Evolutionary conservation across 2,113 vertebrate species (phyloP).

Genomic region (Seriola rivoliana): DNA sequence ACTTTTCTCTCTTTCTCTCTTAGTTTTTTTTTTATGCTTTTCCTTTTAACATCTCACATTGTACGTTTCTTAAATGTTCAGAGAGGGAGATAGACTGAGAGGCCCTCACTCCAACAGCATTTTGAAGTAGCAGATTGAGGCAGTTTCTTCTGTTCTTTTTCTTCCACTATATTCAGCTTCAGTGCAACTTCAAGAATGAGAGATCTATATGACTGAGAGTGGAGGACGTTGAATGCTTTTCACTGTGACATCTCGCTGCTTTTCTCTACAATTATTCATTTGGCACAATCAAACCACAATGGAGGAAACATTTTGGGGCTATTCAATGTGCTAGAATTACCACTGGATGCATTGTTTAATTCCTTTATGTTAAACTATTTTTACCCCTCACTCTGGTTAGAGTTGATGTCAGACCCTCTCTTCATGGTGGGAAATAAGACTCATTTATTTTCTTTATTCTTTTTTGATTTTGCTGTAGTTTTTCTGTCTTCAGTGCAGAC

Average conservation of each 20-base stretch:
- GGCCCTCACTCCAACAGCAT: conserved; percentile 23
- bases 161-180: conserved; percentile 55
- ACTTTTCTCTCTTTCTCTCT: conserved; percentile 59
- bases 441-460: neutral
- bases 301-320: neutral
- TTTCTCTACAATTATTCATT: conserved; percentile 50
- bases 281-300: conserved; percentile 32
- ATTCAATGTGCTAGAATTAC: neutral
- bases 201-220: conserved; percentile 47
- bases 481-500: neutral
- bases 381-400: neutral
- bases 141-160: conserved; percentile 51
- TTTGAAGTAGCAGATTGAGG: conserved; percentile 60
- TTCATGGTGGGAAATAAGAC: neutral
- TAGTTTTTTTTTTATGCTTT: conserved; percentile 61
- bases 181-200: conserved; percentile 54
- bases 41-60: conserved; percentile 38
- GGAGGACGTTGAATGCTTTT: conserved; percentile 35
- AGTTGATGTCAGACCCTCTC: neutral
- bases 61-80: conserved; percentile 45
- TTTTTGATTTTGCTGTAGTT: conserved; percentile 2
- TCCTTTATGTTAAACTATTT: conserved; percentile 6
- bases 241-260: conserved; percentile 12
- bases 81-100: conserved; percentile 21
- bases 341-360: conserved; percentile 13